phyloP scores from a whole-genome alignment of 2,888 invertebrate species.

The Tetranychus truncatus region DNA sequence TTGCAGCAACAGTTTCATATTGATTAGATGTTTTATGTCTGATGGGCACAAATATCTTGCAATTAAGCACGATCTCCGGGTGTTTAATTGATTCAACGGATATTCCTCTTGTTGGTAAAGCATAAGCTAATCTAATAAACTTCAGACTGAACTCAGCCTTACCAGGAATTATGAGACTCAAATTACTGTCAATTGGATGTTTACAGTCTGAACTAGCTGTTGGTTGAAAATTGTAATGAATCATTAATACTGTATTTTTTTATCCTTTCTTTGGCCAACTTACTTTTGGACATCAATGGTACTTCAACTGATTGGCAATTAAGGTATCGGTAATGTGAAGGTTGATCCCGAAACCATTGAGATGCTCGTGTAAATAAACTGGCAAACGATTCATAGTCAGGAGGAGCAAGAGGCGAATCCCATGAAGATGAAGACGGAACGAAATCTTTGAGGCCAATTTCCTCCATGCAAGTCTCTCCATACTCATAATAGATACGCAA shows the following conservation, averaged over 20 bases:
- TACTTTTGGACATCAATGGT: not conserved
- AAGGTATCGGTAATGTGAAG: not conserved
- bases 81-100: not conserved
- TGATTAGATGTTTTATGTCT: constrained; percentile 2
- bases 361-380: constrained; percentile 8
- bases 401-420: constrained; percentile 19
- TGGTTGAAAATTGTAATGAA: not conserved
- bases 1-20: constrained; percentile 6
- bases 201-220: not conserved
- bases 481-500: constrained; percentile 18
- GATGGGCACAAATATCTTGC: constrained; percentile 17
- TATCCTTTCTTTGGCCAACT: not conserved
- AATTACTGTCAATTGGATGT: not conserved
- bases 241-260: not conserved
- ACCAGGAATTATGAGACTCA: not conserved
- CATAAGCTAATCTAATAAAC: not conserved
- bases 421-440: constrained; percentile 15
- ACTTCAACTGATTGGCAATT: constrained; percentile 9
- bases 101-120: not conserved
- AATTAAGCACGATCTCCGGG: not conserved
- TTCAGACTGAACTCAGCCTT: not conserved
- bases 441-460: constrained; percentile 16
- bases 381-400: constrained; percentile 16
- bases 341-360: constrained; percentile 1
- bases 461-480: constrained; percentile 9